Base-by-base conservation (phyloP, 2,888 invertebrate genomes). In the Falcaria lacertinaria region DNA sequence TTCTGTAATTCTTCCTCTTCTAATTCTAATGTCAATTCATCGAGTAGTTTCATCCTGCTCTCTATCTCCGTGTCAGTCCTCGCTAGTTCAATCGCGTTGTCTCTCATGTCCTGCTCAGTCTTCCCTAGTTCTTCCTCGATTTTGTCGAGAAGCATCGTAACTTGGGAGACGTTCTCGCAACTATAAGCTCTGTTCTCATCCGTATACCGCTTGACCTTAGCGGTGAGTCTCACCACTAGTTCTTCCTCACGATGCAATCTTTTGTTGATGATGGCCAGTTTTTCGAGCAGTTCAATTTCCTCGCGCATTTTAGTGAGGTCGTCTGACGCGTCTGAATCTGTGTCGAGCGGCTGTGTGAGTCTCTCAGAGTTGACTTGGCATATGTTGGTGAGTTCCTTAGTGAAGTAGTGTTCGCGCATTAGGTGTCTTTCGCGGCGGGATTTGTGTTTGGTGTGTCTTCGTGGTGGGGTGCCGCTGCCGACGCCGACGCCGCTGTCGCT, bases 231-330 rank as follows among this genome's bases (percentile, higher is more conserved):
- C 2, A 94, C 92, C 2, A 95, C 87, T 44, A 92, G 80, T 69
- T 94, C 94, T 68, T 95, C 94, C 70, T 95, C 94, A 44, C 92
- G 90, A 45, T 94, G 92, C 44, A 96, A 79, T 61, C 92, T 90
- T 67, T 94, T 93, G 72, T 95, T 95, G 17, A 95, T 84, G 41
- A 93, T 92, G 16, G 93, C 91, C 39, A 95, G 90, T 74, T 92
- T 93, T 63, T 95, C 95, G 60, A 94, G 83, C 54, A 94, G 86
- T 60, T 93, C 92, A n/a, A 94, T 90, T 80, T 94, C 93, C 68
- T 92, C 91, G 53, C 92, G 85, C 61, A 91, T 87, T 64, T 91
- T 91, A 37, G 91, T 91, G 1, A 89, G 70, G 56, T 90, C 90
- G 41, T 90, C 86, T 16, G 89, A 89, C 0, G 76, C 85, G 39